Conservation (phyloP, 2,797 vertebrate species). For the Mormyrops attenuatus region DNA sequence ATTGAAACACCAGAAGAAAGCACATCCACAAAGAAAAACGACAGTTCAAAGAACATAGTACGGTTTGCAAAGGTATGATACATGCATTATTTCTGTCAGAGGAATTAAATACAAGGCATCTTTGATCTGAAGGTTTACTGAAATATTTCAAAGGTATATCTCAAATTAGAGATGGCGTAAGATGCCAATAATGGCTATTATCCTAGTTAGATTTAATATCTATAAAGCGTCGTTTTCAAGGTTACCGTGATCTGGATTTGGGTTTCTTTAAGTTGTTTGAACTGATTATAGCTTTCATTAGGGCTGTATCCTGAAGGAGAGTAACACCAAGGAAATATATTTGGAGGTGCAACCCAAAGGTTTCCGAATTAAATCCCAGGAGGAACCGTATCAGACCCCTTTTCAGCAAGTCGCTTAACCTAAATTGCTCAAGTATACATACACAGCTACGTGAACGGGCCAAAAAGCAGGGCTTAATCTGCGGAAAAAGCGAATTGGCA, state of each 20-base stretch:
- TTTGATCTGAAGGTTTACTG: slow-evolving; percentile 1
- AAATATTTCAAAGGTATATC: neutral
- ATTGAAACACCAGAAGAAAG: neutral
- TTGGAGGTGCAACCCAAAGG: neutral
- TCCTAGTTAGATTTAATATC: neutral
- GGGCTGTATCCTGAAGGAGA: neutral
- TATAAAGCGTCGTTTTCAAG: neutral
- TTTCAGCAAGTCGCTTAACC: neutral
- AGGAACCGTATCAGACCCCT: neutral
- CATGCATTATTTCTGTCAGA: neutral
- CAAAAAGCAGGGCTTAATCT: neutral
- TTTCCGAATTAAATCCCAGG: neutral
- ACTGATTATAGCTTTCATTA: neutral
- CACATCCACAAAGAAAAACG: neutral
- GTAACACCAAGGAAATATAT: neutral
- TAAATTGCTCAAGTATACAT: neutral
- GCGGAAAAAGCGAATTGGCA: neutral
- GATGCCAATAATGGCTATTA: neutral
- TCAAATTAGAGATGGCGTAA: neutral
- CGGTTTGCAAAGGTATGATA: neutral
- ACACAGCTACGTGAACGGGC: neutral
- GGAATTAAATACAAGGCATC: neutral
- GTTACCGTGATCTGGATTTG: neutral
- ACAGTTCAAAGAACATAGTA: neutral
- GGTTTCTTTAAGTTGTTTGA: neutral